These are phyloP conservation scores for Hemichromis elongatus DNA, from an alignment of 2,113 vertebrate species.

Conservation along the genomic window DNA sequence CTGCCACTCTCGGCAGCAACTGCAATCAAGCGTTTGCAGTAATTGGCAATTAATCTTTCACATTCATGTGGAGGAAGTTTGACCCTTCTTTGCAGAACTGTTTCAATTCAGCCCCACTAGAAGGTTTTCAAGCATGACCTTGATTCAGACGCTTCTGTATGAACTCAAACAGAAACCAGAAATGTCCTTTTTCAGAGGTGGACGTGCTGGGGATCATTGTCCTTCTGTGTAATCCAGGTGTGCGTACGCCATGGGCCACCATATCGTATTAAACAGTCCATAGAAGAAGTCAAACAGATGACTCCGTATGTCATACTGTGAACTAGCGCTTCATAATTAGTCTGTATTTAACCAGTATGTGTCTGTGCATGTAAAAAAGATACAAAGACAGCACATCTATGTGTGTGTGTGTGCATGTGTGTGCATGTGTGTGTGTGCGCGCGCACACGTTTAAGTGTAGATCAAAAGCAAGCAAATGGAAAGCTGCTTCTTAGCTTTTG, in stretches of 20 bases:
- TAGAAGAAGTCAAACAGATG: background rate
- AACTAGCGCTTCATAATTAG: slow-evolving; percentile 17
- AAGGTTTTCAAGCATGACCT: too few species aligned
- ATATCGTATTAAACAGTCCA: background rate
- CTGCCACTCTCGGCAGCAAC: fast-evolving
- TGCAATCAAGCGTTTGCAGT: background rate
- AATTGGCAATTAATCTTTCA: background rate
- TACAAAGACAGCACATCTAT: background rate
- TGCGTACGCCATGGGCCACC: background rate
- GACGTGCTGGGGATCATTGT: background rate
- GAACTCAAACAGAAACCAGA: background rate
- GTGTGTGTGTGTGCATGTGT: background rate
- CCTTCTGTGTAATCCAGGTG: background rate
- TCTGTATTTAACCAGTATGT: slow-evolving; percentile 16
- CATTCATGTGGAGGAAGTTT: background rate
- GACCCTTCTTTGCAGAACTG: background rate
- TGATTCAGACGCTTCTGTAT: background rate
- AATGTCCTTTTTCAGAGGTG: background rate
- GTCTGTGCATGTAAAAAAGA: background rate
- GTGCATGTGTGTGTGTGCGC: background rate
- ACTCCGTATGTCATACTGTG: slow-evolving; percentile 1
- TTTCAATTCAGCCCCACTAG: background rate
- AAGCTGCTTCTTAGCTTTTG: slow-evolving; percentile 27
- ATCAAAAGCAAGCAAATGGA: slow-evolving; percentile 24
- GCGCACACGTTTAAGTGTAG: fast-evolving